Percentiles rank a stretch among this genome's conserved stretches.
Conservation (phyloP, 1,140 invertebrate genomes). For the Tribolium madens region DNA sequence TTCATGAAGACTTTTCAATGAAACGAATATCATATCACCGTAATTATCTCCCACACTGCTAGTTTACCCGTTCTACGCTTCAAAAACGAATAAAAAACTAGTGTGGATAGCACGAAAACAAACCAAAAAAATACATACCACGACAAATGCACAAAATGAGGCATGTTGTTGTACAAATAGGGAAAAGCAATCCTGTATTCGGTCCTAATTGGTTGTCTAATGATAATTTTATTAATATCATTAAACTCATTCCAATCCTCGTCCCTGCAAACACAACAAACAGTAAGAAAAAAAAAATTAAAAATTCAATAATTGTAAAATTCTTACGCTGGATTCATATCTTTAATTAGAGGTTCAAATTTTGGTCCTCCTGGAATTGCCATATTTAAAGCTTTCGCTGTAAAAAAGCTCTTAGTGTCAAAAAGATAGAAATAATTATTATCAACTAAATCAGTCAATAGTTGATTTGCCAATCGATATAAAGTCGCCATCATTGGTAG, state of each 20-base stretch:
- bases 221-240: slow-evolving; percentile 99
- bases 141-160: slow-evolving; percentile 93
- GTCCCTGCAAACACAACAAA: slow-evolving; percentile 75
- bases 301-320: slow-evolving; percentile 4
- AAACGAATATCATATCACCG: slow-evolving; percentile 66
- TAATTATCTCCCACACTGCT: slow-evolving; percentile 69
- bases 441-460: slow-evolving; percentile 98
- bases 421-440: slow-evolving; percentile 99
- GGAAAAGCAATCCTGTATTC: slow-evolving; percentile 99
- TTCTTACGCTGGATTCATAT: slow-evolving; percentile 90
- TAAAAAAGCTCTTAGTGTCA: slow-evolving; percentile 99
- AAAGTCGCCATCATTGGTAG: slow-evolving; percentile 98
- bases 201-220: slow-evolving; percentile 97
- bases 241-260: slow-evolving; percentile 99
- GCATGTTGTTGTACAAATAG: slow-evolving; percentile 99
- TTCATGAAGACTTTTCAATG: slow-evolving; percentile 64
- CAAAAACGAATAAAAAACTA: slow-evolving; percentile 65
- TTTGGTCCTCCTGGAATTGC: slow-evolving; percentile 99
- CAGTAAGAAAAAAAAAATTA: not conserved
- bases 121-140: slow-evolving; percentile 77
- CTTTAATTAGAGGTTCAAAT: slow-evolving; percentile 99
- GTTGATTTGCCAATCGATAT: slow-evolving; percentile 96
- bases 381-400: slow-evolving; percentile 99
- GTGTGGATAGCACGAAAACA: slow-evolving; percentile 58
- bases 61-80: slow-evolving; percentile 61